phyloP scores from a whole-genome alignment of 2,797 vertebrate genomes.

The Molothrus ater region DNA sequence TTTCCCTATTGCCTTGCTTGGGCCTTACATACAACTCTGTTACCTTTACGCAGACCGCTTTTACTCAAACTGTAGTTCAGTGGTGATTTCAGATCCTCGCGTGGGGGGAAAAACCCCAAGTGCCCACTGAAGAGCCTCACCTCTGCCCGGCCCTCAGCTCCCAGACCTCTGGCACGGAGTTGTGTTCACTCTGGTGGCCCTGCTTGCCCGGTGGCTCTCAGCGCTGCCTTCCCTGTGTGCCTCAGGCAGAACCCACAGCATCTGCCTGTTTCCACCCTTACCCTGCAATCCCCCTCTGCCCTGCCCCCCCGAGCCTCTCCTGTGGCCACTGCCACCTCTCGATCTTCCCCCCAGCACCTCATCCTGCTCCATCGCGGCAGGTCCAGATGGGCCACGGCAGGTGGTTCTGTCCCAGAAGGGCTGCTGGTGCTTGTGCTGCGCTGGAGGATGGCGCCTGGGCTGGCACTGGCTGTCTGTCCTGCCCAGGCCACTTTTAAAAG shows the following conservation, averaged over 20 bases:
- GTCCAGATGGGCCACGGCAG: fast-evolving
- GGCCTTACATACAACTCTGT: neutral
- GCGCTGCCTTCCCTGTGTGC: fast-evolving
- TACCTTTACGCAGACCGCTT: neutral
- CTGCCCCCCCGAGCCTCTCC: fast-evolving
- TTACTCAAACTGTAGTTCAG: neutral
- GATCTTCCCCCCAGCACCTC: neutral
- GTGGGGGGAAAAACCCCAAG: neutral
- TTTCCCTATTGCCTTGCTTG: neutral
- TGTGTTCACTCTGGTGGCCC: fast-evolving
- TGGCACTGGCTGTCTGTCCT: neutral
- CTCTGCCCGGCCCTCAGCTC: fast-evolving
- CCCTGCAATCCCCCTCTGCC: neutral
- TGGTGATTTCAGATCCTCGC: neutral
- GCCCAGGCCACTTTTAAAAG: neutral
- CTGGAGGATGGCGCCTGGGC: neutral
- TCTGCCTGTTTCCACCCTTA: neutral
- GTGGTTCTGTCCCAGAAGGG: neutral
- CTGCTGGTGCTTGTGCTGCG: neutral
- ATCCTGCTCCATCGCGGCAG: neutral
- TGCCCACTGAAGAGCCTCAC: neutral
- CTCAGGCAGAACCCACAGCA: fast-evolving
- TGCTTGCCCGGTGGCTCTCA: fast-evolving
- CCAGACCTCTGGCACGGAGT: neutral
- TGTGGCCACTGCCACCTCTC: fast-evolving